These are phyloP conservation scores for Merops nubicus DNA, from an alignment of 2,113 vertebrate species.

Conservation along the genomic window DNA sequence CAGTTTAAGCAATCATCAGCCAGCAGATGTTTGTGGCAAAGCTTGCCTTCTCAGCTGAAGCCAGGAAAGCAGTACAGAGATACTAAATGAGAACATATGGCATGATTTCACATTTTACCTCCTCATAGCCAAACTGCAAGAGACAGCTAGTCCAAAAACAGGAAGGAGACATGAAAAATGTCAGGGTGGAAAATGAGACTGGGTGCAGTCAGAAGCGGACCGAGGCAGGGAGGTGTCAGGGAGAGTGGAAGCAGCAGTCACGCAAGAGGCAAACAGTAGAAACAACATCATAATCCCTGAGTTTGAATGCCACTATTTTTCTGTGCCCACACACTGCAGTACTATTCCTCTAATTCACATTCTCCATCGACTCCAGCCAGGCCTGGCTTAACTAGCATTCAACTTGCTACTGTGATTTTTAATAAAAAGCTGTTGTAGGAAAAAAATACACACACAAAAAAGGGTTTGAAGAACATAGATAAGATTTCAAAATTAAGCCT, in stretches of 20 bases:
- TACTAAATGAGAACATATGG: background rate
- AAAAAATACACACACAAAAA: background rate
- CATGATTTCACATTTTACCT: background rate
- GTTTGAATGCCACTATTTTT: background rate
- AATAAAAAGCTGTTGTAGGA: background rate
- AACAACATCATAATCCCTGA: background rate
- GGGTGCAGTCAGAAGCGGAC: background rate
- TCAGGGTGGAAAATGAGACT: background rate
- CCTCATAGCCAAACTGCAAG: background rate
- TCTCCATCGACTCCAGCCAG: background rate
- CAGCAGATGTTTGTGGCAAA: constrained; percentile 43
- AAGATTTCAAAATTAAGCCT: background rate
- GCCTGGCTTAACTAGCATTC: background rate
- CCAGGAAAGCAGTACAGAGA: background rate
- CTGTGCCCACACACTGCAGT: background rate
- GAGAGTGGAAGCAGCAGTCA: background rate
- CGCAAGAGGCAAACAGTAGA: background rate
- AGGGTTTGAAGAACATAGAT: background rate
- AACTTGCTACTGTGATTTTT: background rate
- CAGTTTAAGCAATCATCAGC: constrained; percentile 3
- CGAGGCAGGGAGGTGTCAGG: background rate
- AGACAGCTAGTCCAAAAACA: background rate
- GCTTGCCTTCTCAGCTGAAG: background rate
- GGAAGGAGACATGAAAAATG: background rate
- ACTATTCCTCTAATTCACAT: background rate